phyloP scores from a whole-genome alignment of 1,140 invertebrate genomes.

The Drosophila varians region DNA sequence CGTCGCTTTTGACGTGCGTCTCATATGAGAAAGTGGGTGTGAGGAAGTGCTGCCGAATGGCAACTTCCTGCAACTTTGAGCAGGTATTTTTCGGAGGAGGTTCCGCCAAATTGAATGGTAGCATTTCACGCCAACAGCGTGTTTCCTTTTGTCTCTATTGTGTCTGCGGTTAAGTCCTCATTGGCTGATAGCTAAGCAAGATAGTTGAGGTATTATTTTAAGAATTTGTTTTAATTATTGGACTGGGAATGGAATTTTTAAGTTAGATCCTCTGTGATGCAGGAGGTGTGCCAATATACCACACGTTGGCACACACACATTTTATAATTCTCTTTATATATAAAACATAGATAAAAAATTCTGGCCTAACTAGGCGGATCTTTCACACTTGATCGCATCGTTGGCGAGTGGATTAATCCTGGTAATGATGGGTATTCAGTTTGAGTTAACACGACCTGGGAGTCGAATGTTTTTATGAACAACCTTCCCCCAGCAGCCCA shows the following conservation, averaged over 20 bases:
- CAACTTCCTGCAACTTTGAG: slow-evolving; percentile 32
- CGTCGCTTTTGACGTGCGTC: slow-evolving; percentile 47
- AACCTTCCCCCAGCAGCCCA: neutral
- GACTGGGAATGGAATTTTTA: too few relatives aligned
- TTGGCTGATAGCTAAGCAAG: neutral
- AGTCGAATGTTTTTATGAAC: slow-evolving; percentile 45
- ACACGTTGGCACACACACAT: too few relatives aligned
- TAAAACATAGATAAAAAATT: too few relatives aligned
- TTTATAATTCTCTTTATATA: too few relatives aligned
- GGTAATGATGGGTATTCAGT: slow-evolving; percentile 64
- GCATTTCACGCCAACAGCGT: slow-evolving; percentile 13
- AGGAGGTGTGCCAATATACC: too few relatives aligned
- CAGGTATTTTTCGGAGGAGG: slow-evolving; percentile 18
- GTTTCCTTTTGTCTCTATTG: slow-evolving; percentile 23
- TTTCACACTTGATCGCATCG: slow-evolving; percentile 36
- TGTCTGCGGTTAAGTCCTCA: neutral
- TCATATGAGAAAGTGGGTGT: slow-evolving; percentile 17
- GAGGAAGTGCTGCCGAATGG: slow-evolving; percentile 20
- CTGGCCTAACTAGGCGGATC: slow-evolving; percentile 41
- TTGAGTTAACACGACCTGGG: slow-evolving; percentile 5
- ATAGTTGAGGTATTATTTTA: neutral
- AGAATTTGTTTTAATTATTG: neutral
- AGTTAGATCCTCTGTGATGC: too few relatives aligned
- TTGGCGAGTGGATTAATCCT: slow-evolving; percentile 67
- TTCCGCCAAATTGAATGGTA: slow-evolving; percentile 30